These are phyloP conservation scores for Gadus chalcogrammus DNA, from an alignment of 2,113 vertebrate species.

Conservation along the genomic window DNA sequence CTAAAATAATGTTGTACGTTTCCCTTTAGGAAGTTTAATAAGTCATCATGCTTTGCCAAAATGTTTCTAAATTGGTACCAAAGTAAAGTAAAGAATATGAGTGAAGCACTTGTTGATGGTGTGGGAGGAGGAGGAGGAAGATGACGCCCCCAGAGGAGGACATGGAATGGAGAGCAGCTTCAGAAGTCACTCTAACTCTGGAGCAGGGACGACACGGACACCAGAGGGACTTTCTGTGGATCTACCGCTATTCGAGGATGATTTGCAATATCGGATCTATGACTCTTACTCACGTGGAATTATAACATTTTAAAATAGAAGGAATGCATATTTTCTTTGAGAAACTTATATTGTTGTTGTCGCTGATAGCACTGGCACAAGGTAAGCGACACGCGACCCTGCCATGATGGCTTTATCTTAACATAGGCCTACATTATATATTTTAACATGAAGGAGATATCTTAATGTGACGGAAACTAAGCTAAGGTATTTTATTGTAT, in stretches of 20 bases:
- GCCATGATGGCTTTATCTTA: too few species aligned
- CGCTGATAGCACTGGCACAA: constrained; percentile 63
- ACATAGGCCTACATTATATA: too few species aligned
- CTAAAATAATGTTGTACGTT: too few species aligned
- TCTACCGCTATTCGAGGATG: constrained; percentile 26
- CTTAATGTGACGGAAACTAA: too few species aligned
- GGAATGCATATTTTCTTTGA: constrained; percentile 75
- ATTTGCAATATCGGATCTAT: constrained; percentile 68
- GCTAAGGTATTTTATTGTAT: too few species aligned
- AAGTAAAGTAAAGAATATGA: too few species aligned
- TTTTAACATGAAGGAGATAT: too few species aligned
- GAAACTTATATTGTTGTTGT: constrained; percentile 68
- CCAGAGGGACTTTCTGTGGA: constrained; percentile 43
- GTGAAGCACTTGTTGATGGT: too few species aligned
- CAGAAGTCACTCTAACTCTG: constrained; percentile 57
- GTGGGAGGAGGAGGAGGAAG: background rate
- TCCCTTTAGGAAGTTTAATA: too few species aligned
- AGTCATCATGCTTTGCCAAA: too few species aligned
- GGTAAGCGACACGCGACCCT: constrained; percentile 52
- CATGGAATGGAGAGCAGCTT: constrained; percentile 48
- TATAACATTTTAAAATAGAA: constrained; percentile 62
- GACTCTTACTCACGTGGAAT: constrained; percentile 69
- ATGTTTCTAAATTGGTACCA: too few species aligned
- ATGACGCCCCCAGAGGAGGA: constrained; percentile 56
- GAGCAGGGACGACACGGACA: constrained; percentile 53